phyloP scores from a whole-genome alignment of 2,888 invertebrate species.

The Pollenia labialis region DNA sequence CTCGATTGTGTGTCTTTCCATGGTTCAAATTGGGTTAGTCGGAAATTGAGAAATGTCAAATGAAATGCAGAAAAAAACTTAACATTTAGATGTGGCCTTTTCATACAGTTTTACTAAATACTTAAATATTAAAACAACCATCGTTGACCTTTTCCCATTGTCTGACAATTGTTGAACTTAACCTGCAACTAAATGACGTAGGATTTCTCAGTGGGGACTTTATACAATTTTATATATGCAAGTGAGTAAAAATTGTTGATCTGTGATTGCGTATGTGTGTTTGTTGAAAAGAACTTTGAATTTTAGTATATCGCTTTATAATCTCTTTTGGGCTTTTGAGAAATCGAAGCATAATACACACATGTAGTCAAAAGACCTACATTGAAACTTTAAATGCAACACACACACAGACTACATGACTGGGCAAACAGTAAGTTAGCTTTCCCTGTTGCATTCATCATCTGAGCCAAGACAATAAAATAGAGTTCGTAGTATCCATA shows the following conservation, averaged over 20 bases:
- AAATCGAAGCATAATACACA: constrained; percentile 2
- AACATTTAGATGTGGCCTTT: too few species aligned
- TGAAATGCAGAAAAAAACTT: too few species aligned
- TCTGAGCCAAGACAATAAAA: constrained; percentile 34
- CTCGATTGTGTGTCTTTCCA: too few species aligned
- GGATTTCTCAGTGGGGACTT: neutral
- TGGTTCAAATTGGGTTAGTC: too few species aligned
- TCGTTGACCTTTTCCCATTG: neutral
- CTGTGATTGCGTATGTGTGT: neutral
- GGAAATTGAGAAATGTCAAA: too few species aligned
- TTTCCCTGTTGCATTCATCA: constrained; percentile 46
- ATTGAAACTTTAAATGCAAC: neutral
- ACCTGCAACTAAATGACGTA: constrained; percentile 6
- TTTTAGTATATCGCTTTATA: constrained; percentile 34
- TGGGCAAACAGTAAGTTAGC: constrained; percentile 40
- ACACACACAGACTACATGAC: constrained; percentile 15
- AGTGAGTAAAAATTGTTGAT: too few species aligned
- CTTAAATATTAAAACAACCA: neutral
- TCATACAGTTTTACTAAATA: too few species aligned
- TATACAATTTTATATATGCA: neutral
- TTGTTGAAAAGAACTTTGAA: neutral
- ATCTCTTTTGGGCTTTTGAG: constrained; percentile 19
- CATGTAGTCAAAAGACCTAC: neutral
- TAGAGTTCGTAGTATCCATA: neutral
- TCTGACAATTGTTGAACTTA: neutral